Evolutionary conservation across 30 jellyfish, hydroid and myxozoan species (phyloP).

Genomic region (Cassiopea andromeda): DNA sequence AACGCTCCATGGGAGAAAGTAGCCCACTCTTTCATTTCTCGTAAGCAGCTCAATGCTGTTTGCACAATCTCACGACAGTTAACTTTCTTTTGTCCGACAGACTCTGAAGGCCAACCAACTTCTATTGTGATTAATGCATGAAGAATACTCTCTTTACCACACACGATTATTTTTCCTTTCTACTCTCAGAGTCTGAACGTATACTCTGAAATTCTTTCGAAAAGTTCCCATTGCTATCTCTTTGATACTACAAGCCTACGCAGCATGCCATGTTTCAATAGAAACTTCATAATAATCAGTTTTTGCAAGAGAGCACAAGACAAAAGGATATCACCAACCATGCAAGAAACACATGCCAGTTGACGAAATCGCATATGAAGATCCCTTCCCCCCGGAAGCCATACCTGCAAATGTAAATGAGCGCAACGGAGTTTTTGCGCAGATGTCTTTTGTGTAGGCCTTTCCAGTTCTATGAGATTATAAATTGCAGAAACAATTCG

Average conservation of each 20-base stretch:
- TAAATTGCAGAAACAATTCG: background rate
- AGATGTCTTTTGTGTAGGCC: slow-evolving; percentile 8
- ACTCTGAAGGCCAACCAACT: too few species aligned
- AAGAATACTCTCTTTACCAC: too few species aligned
- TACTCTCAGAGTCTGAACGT: too few species aligned
- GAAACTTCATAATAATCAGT: background rate
- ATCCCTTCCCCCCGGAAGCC: slow-evolving; percentile 20
- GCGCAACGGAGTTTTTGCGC: background rate
- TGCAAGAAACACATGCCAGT: background rate
- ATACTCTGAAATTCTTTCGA: too few species aligned
- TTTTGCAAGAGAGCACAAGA: background rate
- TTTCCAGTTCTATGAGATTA: background rate
- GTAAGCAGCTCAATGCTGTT: too few species aligned
- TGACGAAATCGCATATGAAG: background rate
- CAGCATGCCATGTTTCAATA: background rate
- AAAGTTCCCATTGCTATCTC: too few species aligned
- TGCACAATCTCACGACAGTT: too few species aligned
- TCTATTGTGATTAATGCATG: too few species aligned
- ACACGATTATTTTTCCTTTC: too few species aligned
- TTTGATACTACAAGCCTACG: background rate
- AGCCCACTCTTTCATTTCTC: too few species aligned
- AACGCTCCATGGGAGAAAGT: too few species aligned
- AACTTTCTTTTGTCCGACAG: too few species aligned
- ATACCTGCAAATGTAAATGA: slow-evolving; percentile 31
- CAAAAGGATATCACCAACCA: background rate